Base-by-base conservation (phyloP, 2,797 vertebrate species). In the Gambelia wislizenii region DNA sequence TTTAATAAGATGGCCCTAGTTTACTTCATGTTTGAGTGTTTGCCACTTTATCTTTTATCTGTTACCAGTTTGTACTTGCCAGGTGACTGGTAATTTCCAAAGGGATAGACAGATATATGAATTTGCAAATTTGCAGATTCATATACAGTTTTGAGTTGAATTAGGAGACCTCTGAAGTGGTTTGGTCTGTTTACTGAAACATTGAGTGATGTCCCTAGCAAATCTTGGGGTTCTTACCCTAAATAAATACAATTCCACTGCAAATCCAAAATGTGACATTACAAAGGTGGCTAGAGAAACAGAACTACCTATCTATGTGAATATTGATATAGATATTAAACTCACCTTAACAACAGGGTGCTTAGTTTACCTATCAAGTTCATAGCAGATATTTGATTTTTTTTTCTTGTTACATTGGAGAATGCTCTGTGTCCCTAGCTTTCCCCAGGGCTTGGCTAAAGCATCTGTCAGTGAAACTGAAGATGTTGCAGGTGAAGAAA, bases 401-500 rank as follows among this genome's bases (percentile, higher is more conserved):
- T 47, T 22, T 76, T 77, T 39, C 59, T 84, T 69, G 36, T 44
- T 84, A 25, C 33, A 77, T 33, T 44, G 59, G 72, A 49, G 18
- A 20, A 10, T 76, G 39, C 67, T 67, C 67, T 84, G 81, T 78
- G 36, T 59, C 44, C 82, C 27, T 54, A 83, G 16, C 69, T 69
- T 88, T 77, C 49, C 49, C 25, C 25, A 84, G 22, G 27, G 59
- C 64, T 83, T 76, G n/a, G n/a, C 64, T 39, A 49, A 54, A 77
- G 20, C 59, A 69, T 69, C 61, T 77, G 30, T 67, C 74, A 36
- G 39, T 84, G 74, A 54, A 84, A 75, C 6, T 67, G 25, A 84
- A 84, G 44, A 77, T 77, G 81, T 20, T 67, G 47, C 54, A 61
- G 27, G 61, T 67, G 10, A 77, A 83, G 27, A 59, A 88, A 88